Evolutionary conservation across 2,888 invertebrate species (phyloP).

Genomic region (Athetis lepigone): DNA sequence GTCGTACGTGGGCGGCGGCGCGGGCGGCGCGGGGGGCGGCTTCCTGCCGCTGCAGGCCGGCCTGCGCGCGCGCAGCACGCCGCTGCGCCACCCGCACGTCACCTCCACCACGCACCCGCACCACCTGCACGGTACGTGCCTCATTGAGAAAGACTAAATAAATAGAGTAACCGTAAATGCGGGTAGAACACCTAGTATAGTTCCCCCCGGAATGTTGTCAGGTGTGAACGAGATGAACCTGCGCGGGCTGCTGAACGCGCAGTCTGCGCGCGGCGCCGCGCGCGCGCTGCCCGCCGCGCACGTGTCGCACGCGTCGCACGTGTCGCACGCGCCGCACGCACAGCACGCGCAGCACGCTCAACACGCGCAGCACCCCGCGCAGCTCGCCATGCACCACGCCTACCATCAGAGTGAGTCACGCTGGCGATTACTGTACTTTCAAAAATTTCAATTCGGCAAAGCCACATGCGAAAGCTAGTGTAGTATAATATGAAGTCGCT

Average conservation of each 20-base stretch:
- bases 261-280: slow-evolving; percentile 64
- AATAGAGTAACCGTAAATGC: too few species aligned
- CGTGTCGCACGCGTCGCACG: slow-evolving; percentile 37
- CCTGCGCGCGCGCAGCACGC: slow-evolving; percentile 78
- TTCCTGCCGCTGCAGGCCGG: slow-evolving; percentile 68
- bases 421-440: too few species aligned
- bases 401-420: slow-evolving; percentile 86
- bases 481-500: too few species aligned
- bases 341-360: slow-evolving; percentile 62
- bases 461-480: too few species aligned
- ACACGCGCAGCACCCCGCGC: slow-evolving; percentile 60
- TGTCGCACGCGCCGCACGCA: slow-evolving; percentile 55
- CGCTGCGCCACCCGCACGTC: slow-evolving; percentile 91
- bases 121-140: slow-evolving; percentile 88
- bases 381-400: slow-evolving; percentile 78
- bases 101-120: slow-evolving; percentile 92
- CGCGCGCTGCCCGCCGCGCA: slow-evolving; percentile 56
- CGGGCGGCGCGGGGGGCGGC: slow-evolving; percentile 61
- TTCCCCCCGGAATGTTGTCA: too few species aligned
- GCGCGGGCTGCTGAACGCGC: slow-evolving; percentile 85
- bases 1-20: slow-evolving; percentile 75
- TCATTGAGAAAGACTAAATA: too few species aligned
- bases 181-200: too few species aligned
- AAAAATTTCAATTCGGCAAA: too few species aligned
- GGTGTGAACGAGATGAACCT: slow-evolving; percentile 87